These are phyloP conservation scores for Turnix velox DNA, from an alignment of 2,113 vertebrate species.

Conservation along the genomic window DNA sequence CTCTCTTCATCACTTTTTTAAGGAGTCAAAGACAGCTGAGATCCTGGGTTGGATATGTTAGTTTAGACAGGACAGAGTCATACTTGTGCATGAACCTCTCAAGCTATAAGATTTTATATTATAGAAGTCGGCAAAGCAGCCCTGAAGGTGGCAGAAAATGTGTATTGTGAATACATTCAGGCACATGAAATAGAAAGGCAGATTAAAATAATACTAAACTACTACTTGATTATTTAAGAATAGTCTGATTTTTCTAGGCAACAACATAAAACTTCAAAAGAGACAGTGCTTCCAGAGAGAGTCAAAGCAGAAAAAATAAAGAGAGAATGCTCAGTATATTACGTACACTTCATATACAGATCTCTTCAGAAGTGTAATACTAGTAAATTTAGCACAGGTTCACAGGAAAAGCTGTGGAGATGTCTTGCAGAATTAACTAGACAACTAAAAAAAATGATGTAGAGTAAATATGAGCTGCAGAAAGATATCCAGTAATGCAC, in stretches of 20 bases:
- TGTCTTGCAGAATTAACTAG: neutral
- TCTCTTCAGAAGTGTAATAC: neutral
- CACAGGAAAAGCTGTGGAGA: neutral
- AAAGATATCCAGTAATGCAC: neutral
- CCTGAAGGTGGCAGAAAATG: neutral
- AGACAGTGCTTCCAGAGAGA: neutral
- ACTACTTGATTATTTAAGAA: neutral
- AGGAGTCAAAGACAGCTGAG: neutral
- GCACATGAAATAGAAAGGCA: neutral
- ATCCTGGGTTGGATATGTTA: neutral
- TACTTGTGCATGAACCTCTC: neutral
- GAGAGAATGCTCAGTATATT: neutral
- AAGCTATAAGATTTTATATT: neutral
- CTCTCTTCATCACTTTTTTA: neutral
- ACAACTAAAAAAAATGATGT: neutral
- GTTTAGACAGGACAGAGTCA: neutral
- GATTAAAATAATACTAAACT: neutral
- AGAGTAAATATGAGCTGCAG: neutral
- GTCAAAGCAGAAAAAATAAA: neutral
- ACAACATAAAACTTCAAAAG: neutral
- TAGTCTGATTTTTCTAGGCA: neutral
- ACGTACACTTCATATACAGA: neutral
- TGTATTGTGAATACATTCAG: neutral
- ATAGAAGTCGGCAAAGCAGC: neutral
- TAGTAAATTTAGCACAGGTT: neutral